Conservation (phyloP, 2,888 invertebrate genomes). For the Yponomeuta sedellus region DNA sequence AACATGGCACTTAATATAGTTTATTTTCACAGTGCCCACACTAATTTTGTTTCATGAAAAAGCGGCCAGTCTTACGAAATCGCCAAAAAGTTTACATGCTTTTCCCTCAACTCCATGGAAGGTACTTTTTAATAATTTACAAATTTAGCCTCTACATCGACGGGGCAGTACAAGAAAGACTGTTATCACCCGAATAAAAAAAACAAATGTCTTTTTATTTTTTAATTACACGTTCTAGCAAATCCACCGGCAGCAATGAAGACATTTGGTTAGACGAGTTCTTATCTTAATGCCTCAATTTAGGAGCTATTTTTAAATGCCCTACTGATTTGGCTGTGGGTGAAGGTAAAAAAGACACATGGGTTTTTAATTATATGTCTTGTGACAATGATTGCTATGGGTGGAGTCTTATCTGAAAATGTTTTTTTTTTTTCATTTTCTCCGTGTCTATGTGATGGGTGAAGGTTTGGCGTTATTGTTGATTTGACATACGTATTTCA, state of each 20-base stretch:
- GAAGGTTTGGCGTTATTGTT: constrained; percentile 25
- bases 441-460: not conserved
- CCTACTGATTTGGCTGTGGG: constrained; percentile 1
- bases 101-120: too few relatives aligned
- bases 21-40: too few relatives aligned
- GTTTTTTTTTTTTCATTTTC: not conserved
- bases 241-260: constrained; percentile 5
- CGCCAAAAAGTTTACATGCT: too few relatives aligned
- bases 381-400: constrained; percentile 53
- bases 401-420: constrained; percentile 16
- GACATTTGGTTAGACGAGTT: constrained; percentile 5
- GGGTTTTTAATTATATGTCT: constrained; percentile 16
- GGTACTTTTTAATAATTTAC: not conserved
- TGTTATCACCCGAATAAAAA: constrained; percentile 37
- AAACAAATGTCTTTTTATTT: constrained; percentile 36
- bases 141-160: not conserved
- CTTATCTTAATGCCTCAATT: not conserved
- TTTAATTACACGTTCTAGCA: constrained; percentile 37
- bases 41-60: too few relatives aligned
- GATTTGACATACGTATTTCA: not conserved
- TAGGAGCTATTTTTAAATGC: constrained; percentile 11
- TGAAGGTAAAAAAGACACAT: constrained; percentile 10
- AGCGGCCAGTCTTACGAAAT: too few relatives aligned
- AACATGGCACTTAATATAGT: too few relatives aligned
- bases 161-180: not conserved